A percentile compares a stretch with the other conserved stretches of the same genome.
Evolutionary conservation across 1,140 invertebrate species (phyloP).

Genomic region (Ganaspis sp.): DNA sequence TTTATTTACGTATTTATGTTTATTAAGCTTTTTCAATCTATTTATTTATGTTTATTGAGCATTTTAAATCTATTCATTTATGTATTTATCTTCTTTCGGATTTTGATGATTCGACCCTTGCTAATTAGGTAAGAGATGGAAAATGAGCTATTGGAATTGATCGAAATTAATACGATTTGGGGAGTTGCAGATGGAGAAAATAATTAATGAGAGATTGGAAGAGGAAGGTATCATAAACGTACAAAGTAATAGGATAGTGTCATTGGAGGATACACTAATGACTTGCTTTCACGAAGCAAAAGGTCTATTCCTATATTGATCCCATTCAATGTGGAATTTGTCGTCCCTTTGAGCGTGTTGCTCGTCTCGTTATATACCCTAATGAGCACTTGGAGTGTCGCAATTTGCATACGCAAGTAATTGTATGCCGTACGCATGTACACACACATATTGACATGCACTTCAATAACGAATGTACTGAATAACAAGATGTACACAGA

Average conservation of each 20-base stretch:
- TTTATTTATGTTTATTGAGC: too few species aligned
- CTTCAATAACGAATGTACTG: slow-evolving; percentile 19
- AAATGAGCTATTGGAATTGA: too few species aligned
- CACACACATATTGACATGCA: slow-evolving; percentile 9
- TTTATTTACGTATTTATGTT: too few species aligned
- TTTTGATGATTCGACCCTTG: too few species aligned
- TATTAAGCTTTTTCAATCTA: too few species aligned
- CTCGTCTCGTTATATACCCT: slow-evolving; percentile 17
- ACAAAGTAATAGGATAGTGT: background rate
- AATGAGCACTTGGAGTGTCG: slow-evolving; percentile 28
- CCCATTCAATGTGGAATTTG: slow-evolving; percentile 28
- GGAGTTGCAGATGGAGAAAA: too few species aligned
- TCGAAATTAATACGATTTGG: too few species aligned
- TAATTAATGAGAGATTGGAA: background rate
- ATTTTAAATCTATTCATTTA: too few species aligned
- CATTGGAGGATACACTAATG: background rate
- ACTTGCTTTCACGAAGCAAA: slow-evolving; percentile 13
- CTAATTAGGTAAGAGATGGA: too few species aligned
- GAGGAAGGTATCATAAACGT: background rate
- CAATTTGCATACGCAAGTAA: slow-evolving; percentile 17
- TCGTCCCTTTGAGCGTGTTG: slow-evolving; percentile 25
- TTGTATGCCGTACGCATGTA: slow-evolving; percentile 7
- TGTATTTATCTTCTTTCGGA: too few species aligned
- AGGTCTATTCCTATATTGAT: slow-evolving; percentile 8
- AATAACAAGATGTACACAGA: slow-evolving; percentile 24